These are phyloP conservation scores for Carettochelys insculpta DNA, from an alignment of 2,113 vertebrate genomes.

Conservation along the genomic window DNA sequence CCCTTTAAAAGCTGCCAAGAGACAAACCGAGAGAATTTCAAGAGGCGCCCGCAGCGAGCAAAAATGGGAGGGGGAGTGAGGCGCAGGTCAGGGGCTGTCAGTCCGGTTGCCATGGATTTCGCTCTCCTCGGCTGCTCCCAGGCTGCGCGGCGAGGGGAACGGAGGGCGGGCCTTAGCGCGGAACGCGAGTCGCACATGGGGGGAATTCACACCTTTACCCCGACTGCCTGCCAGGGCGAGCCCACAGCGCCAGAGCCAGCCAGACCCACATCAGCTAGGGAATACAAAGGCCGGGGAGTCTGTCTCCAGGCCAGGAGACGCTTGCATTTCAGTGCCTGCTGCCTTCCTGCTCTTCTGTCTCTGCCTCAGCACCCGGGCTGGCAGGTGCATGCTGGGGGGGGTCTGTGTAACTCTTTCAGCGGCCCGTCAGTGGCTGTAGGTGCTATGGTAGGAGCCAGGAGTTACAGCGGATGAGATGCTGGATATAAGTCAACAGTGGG, in stretches of 20 bases:
- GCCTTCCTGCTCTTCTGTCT: not conserved
- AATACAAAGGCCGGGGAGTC: not conserved
- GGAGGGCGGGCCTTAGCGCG: not conserved
- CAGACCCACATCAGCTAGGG: not conserved
- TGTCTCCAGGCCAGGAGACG: rapidly evolving
- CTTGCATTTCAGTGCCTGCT: not conserved
- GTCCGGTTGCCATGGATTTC: constrained; percentile 65
- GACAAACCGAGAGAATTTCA: not conserved
- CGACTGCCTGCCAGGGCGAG: constrained; percentile 7
- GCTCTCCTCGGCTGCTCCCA: constrained; percentile 10
- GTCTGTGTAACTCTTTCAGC: rapidly evolving
- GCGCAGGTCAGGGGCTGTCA: not conserved
- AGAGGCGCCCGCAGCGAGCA: not conserved
- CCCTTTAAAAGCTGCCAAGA: not conserved
- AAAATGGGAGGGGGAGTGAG: constrained; percentile 19
- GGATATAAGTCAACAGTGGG: too few species aligned
- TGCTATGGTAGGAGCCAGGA: too few species aligned
- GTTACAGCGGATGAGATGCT: too few species aligned
- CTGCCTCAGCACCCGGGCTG: rapidly evolving
- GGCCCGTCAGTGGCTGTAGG: too few species aligned
- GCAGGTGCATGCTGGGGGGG: not conserved
- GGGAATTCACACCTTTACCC: not conserved
- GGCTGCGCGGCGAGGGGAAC: too few species aligned
- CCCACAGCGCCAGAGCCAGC: rapidly evolving
- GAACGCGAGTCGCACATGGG: not conserved